Base-by-base conservation (phyloP, 2,113 vertebrate species). In the Cyrtonyx montezumae region DNA sequence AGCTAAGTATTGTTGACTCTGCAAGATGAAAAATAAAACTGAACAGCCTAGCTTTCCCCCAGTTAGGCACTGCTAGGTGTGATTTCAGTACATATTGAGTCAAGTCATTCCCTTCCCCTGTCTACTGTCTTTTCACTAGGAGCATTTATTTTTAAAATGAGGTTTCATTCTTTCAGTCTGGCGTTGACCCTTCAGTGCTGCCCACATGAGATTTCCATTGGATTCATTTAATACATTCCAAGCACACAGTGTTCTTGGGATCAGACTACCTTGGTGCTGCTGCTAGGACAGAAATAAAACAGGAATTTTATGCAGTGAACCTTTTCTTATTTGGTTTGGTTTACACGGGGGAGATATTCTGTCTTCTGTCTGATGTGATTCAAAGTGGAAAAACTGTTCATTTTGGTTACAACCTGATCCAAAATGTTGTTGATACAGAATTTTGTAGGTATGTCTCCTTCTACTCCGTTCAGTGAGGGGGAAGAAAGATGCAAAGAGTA, bases 141-240 rank as follows among this genome's bases (percentile, higher is more conserved):
- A 70, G n/a, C 79, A 75, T 90, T 93, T 95, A 91, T 96, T 95
- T 96, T 96, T 95, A 66, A 87, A 95, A 79, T 77, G 91, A 94
- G 87, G 85, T 96, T 95, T 88, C 82, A 86, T 92, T 94, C 92
- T 87, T 94, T 78, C 85, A 86, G 79, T 75, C 43, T 95, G 79
- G 56, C 68, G 46, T 84, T 95, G 89, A 94, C 94, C 91, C 93
- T 92, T 87, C 16, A 45, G 65, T 0, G 0, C 56, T 91, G 76
- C 84, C 75, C 82, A 36, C 70, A 66, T 94, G 89, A 89, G 82
- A 86, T 92, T 95, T 87, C 68, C 68, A 32, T 96, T 94, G 95
- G 71, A 79, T 89, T 87, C 84, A 40, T 71, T 91, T 91, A 82
- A 91, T 68, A 34, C 84, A 91, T 94, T 91, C 87, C 87, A 94